Evolutionary conservation across 2,113 vertebrate genomes (phyloP), one percentile per base, ranked within the genome.

Genomic region (Mionectes macconnelli): DNA sequence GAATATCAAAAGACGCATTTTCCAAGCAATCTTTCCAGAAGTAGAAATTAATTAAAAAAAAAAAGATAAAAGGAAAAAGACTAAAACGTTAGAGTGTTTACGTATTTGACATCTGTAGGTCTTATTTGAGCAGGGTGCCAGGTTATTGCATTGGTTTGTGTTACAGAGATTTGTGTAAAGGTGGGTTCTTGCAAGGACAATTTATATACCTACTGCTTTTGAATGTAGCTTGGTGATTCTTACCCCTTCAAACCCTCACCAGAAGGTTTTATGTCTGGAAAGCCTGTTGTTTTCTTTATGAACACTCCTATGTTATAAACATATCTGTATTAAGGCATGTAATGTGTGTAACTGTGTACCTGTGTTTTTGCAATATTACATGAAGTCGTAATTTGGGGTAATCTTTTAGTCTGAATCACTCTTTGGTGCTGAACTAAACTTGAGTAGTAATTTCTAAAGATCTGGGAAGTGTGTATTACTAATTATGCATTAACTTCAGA

Each of bases 61-160:
- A 47, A 60, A 30, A 28, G 28, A 10, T 4, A 8, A 10, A 0
- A 31, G 2, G 2, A 40, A 35, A 50, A 18, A n/a, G 17, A 6
- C 40, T n/a, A 73, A 63, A 62, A 40, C 18, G 4, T 12, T 33
- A 14, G 13, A 16, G 8, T 63, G 4, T 39, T 78, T 66, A 40
- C 10, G 4, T 85, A 24, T 76, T 63, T 63, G 37, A 21, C 19
- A 68, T 73, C 35, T 74, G 33, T 57, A 63, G n/a, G 5, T n/a
- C 87, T 93, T 56, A 14, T 57, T 74, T 76, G 35, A 37, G 27
- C 8, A 45, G 10, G 3, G 6, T 53, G 45, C 17, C 23, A 30
- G 20, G 6, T 37, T 42, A 31, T 67, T 60, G 9, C 0, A 0
- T 60, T 37, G 11, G 7, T 40, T 81, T 89, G 14, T 33, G 27